phyloP scores from a whole-genome alignment of 2,888 invertebrate species.

The Sinodicranocentrus sp. region DNA sequence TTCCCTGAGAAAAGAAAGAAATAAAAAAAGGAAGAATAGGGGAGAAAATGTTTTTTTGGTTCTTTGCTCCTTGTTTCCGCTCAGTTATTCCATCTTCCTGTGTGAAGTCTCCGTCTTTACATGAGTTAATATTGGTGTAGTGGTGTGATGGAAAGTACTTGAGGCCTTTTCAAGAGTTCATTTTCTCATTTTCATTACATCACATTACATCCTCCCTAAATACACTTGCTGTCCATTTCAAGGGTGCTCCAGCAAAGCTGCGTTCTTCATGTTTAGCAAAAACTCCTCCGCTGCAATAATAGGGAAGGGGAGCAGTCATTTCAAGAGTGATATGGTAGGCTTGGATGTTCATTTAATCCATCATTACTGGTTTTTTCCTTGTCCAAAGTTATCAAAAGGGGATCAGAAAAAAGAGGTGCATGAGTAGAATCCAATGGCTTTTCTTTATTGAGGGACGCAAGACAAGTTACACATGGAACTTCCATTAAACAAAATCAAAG shows the following conservation, averaged over 20 bases:
- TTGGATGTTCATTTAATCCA: constrained; percentile 20
- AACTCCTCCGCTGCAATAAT: too few relatives aligned
- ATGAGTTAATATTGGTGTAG: constrained; percentile 36
- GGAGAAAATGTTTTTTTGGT: constrained; percentile 31
- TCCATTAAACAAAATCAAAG: too few relatives aligned
- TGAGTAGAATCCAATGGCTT: too few relatives aligned
- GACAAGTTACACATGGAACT: too few relatives aligned
- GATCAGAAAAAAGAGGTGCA: constrained; percentile 1
- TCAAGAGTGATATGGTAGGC: background rate
- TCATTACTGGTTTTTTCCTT: constrained; percentile 10
- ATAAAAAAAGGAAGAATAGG: constrained; percentile 31
- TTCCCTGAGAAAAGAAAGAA: constrained; percentile 42
- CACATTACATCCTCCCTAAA: constrained; percentile 32
- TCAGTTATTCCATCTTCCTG: constrained; percentile 33
- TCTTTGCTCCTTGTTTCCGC: constrained; percentile 23
- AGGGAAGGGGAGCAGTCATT: constrained; percentile 5
- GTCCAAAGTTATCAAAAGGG: constrained; percentile 18
- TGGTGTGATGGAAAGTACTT: constrained; percentile 23
- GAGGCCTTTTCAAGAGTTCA: constrained; percentile 39
- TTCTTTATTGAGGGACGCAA: too few relatives aligned
- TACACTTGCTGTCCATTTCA: constrained; percentile 27
- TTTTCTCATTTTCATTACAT: constrained; percentile 55
- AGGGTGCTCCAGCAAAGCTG: too few relatives aligned
- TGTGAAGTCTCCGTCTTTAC: constrained; percentile 16
- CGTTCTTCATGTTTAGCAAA: too few relatives aligned